Evolutionary conservation across 2,113 vertebrate genomes (phyloP).

Genomic region (Haliaeetus leucogaster): DNA sequence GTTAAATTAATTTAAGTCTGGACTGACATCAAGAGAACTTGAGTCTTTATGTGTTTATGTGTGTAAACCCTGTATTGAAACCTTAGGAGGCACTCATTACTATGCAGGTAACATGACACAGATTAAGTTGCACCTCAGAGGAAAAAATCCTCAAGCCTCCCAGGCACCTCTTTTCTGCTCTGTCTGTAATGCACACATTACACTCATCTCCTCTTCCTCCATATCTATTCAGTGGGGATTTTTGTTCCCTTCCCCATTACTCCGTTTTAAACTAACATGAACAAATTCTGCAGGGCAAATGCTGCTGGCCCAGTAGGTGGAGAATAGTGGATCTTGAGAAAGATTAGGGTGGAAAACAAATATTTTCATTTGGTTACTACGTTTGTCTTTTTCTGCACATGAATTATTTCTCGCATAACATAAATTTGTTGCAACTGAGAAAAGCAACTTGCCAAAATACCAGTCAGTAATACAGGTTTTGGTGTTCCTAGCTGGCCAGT

Average conservation of each 20-base stretch:
- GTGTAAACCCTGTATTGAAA: neutral
- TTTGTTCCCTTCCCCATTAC: neutral
- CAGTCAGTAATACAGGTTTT: neutral
- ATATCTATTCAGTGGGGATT: neutral
- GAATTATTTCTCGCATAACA: neutral
- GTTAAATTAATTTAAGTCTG: neutral
- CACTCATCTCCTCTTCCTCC: neutral
- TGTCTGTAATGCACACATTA: neutral
- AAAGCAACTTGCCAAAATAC: neutral
- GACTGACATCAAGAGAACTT: neutral
- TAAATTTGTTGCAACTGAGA: fast-evolving
- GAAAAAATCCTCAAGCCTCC: neutral
- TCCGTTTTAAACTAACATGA: neutral
- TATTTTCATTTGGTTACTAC: neutral
- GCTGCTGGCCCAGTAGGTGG: neutral
- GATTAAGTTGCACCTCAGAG: neutral
- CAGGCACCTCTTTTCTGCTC: neutral
- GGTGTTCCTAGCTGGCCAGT: neutral
- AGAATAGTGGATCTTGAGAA: neutral
- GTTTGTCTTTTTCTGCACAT: neutral
- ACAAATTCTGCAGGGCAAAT: neutral
- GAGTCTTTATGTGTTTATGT: neutral
- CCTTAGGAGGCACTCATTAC: neutral
- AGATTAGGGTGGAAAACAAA: neutral
- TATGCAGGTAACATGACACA: neutral